phyloP scores from a whole-genome alignment of 2,797 vertebrate genomes.

The Chaunax sp. region DNA sequence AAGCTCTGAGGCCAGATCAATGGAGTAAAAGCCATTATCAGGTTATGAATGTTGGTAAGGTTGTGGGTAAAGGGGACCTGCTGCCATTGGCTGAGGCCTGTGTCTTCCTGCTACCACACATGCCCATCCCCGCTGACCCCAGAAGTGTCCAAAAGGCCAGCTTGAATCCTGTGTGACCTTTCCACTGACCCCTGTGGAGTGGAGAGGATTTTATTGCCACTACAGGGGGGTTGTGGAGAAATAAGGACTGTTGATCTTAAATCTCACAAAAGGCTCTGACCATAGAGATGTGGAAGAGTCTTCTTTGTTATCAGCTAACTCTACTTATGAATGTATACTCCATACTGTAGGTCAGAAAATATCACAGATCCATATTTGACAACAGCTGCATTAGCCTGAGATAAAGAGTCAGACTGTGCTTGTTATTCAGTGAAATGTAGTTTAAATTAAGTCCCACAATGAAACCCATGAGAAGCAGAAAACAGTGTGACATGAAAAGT shows the following conservation, averaged over 20 bases:
- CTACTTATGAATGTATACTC: neutral
- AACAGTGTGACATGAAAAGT: neutral
- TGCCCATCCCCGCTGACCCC: slow-evolving; percentile 81
- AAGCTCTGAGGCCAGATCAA: slow-evolving; percentile 74
- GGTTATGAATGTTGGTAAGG: slow-evolving; percentile 71
- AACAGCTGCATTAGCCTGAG: neutral
- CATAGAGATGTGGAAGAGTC: slow-evolving; percentile 18
- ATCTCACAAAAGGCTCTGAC: slow-evolving; percentile 46
- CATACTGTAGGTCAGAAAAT: neutral
- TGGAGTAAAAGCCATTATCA: slow-evolving; percentile 80
- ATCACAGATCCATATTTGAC: neutral
- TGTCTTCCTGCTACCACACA: slow-evolving; percentile 50
- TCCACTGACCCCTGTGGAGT: slow-evolving; percentile 72
- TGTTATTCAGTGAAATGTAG: neutral
- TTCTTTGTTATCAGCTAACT: neutral
- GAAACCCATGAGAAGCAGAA: neutral
- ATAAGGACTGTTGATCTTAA: slow-evolving; percentile 51
- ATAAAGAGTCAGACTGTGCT: neutral
- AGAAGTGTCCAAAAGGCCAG: slow-evolving; percentile 69
- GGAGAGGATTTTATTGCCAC: slow-evolving; percentile 51
- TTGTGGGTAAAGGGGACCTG: slow-evolving; percentile 54
- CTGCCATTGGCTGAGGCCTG: slow-evolving; percentile 57
- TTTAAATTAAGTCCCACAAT: neutral
- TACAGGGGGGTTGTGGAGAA: slow-evolving; percentile 47
- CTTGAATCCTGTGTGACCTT: slow-evolving; percentile 77